Evolutionary conservation across 2,888 invertebrate species (phyloP).

Genomic region (Drosophila longiperda): DNA sequence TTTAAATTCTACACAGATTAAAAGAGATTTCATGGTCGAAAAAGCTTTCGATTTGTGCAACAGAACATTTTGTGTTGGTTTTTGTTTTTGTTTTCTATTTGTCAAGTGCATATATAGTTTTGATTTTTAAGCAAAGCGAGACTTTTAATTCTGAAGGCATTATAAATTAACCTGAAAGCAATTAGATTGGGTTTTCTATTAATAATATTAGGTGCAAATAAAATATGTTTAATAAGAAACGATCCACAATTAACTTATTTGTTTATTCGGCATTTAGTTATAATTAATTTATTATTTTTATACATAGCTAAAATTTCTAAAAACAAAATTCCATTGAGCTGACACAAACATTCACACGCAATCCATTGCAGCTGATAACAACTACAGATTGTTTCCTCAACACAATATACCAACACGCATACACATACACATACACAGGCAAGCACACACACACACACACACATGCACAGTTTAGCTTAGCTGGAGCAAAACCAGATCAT

Average conservation of each 20-base stretch:
- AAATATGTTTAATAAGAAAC: constrained; percentile 12
- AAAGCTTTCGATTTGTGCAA: background rate
- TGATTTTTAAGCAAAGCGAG: background rate
- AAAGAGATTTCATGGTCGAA: constrained; percentile 11
- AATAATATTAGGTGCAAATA: background rate
- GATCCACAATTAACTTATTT: background rate
- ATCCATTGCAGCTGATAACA: constrained; percentile 46
- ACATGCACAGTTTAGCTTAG: constrained; percentile 1
- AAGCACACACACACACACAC: background rate
- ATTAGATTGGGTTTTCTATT: background rate
- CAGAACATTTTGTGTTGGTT: background rate
- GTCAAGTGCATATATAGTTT: constrained; percentile 6
- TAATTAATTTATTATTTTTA: constrained; percentile 11
- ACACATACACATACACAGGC: background rate
- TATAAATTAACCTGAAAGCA: background rate
- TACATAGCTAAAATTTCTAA: constrained; percentile 45
- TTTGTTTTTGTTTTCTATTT: background rate
- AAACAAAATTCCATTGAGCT: constrained; percentile 12
- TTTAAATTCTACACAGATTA: constrained; percentile 1
- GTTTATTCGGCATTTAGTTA: constrained; percentile 19
- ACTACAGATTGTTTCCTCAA: constrained; percentile 28
- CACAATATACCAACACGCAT: background rate
- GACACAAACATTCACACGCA: constrained; percentile 14
- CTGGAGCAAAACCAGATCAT: constrained; percentile 64
- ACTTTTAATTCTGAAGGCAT: background rate